Percentiles rank a stretch among this genome's conserved stretches.
These are phyloP conservation scores for Dicrurus megarhynchus DNA, from an alignment of 2,113 vertebrate genomes.

Conservation along the genomic window DNA sequence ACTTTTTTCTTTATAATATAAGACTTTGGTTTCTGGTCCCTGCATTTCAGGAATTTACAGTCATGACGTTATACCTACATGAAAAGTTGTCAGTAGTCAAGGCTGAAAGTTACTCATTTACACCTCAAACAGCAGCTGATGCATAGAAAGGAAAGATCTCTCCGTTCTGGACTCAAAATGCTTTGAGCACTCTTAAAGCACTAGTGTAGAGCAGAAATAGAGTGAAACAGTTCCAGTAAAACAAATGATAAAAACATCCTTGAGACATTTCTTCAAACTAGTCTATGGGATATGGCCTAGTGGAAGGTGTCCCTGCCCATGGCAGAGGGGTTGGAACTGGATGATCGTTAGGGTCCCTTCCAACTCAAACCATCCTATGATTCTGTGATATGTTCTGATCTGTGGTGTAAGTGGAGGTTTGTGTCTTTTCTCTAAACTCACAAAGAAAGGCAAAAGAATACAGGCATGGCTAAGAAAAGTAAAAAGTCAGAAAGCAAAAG, in stretches of 20 bases:
- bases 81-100: background rate
- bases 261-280: background rate
- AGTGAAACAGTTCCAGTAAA: background rate
- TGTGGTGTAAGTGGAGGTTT: background rate
- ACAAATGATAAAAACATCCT: fast-evolving
- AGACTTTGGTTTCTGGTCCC: background rate
- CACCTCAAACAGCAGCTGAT: background rate
- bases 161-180: background rate
- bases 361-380: background rate
- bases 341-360: background rate
- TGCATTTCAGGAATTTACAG: background rate
- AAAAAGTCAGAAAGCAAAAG: background rate
- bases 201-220: background rate
- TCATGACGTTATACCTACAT: background rate
- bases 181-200: background rate
- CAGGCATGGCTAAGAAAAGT: background rate
- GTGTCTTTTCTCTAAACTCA: background rate
- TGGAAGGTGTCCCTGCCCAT: background rate
- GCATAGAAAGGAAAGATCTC: background rate
- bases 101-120: background rate
- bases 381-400: background rate
- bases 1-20: background rate
- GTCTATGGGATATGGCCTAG: background rate
- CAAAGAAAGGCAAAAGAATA: background rate
- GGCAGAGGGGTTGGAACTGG: background rate